These are phyloP conservation scores for Gephyroberyx darwinii DNA, from an alignment of 2,797 vertebrate genomes.

Conservation along the genomic window DNA sequence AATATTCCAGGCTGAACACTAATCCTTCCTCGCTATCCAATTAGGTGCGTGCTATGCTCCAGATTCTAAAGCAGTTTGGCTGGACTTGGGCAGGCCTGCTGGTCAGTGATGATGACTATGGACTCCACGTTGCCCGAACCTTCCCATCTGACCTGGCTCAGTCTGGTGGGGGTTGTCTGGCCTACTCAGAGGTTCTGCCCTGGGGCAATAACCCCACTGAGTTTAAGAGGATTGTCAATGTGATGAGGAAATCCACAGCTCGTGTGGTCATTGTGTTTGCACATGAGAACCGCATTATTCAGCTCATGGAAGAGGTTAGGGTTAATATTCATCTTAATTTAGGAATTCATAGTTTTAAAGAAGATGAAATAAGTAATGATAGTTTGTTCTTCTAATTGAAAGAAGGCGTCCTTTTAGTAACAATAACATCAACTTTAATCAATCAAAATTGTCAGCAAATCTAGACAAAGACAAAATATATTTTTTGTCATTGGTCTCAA, in stretches of 20 bases:
- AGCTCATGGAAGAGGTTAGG: constrained; percentile 59
- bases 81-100: constrained; percentile 80
- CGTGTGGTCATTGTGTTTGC: constrained; percentile 61
- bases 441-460: no score
- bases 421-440: no score
- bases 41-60: constrained; percentile 67
- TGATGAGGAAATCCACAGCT: constrained; percentile 58
- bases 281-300: constrained; percentile 49
- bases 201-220: constrained; percentile 45
- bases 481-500: no score
- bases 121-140: constrained; percentile 67
- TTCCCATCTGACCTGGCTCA: constrained; percentile 59
- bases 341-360: neutral
- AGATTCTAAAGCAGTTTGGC: constrained; percentile 71
- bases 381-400: no score
- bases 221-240: constrained; percentile 46
- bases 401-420: no score
- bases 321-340: neutral
- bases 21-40: neutral
- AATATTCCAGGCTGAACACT: neutral
- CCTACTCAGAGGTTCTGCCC: constrained; percentile 73
- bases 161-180: constrained; percentile 64
- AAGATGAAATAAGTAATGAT: no score
- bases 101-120: constrained; percentile 79
- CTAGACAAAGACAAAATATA: no score